These are phyloP conservation scores for Drosophila helvetica DNA, from an alignment of 2,888 invertebrate species.

Conservation along the genomic window DNA sequence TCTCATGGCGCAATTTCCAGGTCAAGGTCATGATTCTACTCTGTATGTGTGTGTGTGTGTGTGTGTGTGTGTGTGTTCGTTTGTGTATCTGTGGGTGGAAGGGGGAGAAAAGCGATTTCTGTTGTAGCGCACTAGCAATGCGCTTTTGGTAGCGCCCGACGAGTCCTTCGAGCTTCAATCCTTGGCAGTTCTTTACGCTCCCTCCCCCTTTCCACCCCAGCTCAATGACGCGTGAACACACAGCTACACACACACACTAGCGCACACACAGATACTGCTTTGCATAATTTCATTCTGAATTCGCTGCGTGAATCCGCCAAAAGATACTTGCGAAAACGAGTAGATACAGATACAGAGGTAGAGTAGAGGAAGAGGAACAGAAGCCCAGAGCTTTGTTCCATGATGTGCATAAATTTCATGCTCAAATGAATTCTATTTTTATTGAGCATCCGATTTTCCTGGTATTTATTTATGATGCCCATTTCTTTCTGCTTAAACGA, in stretches of 20 bases:
- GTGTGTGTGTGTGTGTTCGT: constrained; percentile 13
- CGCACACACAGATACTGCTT: constrained; percentile 42
- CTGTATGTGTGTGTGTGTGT: constrained; percentile 15
- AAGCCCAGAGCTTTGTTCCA: constrained; percentile 36
- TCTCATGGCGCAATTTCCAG: constrained; percentile 77
- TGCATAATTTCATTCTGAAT: constrained; percentile 67
- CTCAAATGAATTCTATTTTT: constrained; percentile 52
- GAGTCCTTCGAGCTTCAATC: constrained; percentile 57
- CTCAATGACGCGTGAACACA: constrained; percentile 44
- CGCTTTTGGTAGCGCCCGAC: constrained; percentile 73
- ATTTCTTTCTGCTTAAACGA: not conserved
- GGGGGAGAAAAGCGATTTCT: constrained; percentile 64
- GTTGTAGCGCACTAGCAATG: constrained; percentile 61
- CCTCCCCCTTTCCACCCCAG: not conserved
- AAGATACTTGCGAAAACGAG: not conserved
- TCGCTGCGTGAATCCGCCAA: constrained; percentile 37
- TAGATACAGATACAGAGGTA: not conserved
- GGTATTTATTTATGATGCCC: constrained; percentile 12
- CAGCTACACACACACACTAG: constrained; percentile 2
- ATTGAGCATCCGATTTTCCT: constrained; percentile 6
- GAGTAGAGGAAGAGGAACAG: not conserved
- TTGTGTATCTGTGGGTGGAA: constrained; percentile 14
- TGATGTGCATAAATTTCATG: constrained; percentile 65
- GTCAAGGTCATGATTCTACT: constrained; percentile 79
- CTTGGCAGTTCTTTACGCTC: constrained; percentile 34